Percentiles rank a stretch among this genome's conserved stretches.
phyloP scores from a whole-genome alignment of 2,797 vertebrate species.

The Miichthys miiuy region DNA sequence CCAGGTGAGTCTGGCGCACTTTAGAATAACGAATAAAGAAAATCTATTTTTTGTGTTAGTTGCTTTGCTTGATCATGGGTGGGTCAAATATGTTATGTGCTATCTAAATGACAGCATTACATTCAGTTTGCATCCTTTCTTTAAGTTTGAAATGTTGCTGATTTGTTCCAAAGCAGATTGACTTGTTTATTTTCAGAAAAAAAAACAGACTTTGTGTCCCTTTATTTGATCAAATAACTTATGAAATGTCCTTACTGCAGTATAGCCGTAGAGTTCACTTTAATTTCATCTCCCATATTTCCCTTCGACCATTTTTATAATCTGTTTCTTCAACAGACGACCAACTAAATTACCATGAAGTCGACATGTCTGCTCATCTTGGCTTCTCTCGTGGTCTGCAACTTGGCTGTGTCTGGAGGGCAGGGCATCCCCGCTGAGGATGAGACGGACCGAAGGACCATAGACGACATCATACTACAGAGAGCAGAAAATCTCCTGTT shows the following conservation, averaged over 20 bases:
- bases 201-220: neutral
- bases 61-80: neutral
- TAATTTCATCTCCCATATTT: neutral
- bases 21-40: neutral
- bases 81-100: neutral
- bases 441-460: constrained; percentile 73
- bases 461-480: constrained; percentile 86
- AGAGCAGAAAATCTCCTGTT: constrained; percentile 86
- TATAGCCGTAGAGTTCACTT: neutral
- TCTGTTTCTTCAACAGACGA: constrained; percentile 45
- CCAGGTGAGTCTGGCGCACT: constrained; percentile 59
- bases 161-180: neutral
- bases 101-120: neutral
- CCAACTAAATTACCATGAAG: constrained; percentile 81
- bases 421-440: constrained; percentile 82
- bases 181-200: neutral
- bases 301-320: neutral
- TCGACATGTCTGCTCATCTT: constrained; percentile 83
- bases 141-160: constrained; percentile 3
- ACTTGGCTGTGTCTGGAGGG: constrained; percentile 75
- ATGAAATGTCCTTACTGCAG: neutral
- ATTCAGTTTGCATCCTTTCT: neutral
- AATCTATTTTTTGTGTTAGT: neutral
- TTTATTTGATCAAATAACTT: neutral
- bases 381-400: constrained; percentile 82